Conservation (phyloP, 2,888 invertebrate genomes). For the Xestia xanthographa region DNA sequence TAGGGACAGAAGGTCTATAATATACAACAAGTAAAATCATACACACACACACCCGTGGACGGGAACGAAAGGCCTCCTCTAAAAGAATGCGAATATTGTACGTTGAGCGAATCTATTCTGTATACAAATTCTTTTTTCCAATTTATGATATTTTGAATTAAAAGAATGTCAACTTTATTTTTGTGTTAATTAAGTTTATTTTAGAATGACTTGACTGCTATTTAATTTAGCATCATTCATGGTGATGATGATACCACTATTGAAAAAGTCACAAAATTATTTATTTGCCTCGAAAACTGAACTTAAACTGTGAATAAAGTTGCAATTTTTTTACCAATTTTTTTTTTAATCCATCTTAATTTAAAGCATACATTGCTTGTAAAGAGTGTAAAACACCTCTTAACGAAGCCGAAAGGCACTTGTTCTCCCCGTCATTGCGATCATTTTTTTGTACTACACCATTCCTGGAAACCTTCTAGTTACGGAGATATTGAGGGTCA, state of each 20-base stretch:
- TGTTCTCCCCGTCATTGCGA: too few species aligned
- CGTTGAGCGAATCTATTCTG: not conserved
- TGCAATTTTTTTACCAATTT: too few species aligned
- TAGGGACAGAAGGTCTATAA: not conserved
- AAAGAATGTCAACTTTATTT: not conserved
- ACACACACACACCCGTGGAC: rapidly evolving
- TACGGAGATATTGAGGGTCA: too few species aligned
- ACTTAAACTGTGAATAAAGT: not conserved
- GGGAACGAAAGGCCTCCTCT: rapidly evolving
- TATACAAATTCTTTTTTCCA: not conserved
- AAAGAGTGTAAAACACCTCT: too few species aligned
- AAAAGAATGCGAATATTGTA: not conserved
- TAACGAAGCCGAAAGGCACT: too few species aligned
- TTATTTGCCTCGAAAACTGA: not conserved
- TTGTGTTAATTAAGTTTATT: not conserved
- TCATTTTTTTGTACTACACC: too few species aligned
- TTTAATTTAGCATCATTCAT: too few species aligned
- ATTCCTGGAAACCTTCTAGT: too few species aligned
- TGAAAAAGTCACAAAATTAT: not conserved
- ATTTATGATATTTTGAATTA: not conserved
- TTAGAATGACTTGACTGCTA: not conserved
- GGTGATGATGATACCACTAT: not conserved
- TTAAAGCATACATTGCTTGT: not conserved
- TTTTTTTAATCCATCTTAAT: not conserved
- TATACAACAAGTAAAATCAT: rapidly evolving